Percentiles rank a stretch among this genome's conserved stretches.
Conservation (phyloP, 1,140 invertebrate genomes). For the Nephila pilipes region DNA sequence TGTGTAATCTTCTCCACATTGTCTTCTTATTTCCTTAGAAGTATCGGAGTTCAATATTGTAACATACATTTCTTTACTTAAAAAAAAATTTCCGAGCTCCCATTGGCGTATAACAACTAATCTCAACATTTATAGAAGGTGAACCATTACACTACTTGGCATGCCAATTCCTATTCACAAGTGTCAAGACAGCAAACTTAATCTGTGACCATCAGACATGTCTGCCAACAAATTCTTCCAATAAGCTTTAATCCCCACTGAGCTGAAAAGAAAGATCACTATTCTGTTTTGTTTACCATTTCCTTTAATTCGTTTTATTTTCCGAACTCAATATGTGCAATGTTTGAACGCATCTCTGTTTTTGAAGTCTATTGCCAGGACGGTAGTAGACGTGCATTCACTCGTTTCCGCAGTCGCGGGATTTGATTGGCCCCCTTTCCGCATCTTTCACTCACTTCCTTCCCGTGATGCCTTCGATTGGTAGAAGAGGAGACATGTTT, state of each 20-base stretch:
- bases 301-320: constrained; percentile 33
- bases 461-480: neutral
- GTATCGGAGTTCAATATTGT: neutral
- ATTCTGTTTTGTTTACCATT: neutral
- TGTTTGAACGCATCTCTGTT: neutral
- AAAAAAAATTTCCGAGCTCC: neutral
- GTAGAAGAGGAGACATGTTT: neutral
- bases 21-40: neutral
- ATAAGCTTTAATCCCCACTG: neutral
- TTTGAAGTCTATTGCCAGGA: constrained; percentile 35
- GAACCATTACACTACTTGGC: neutral
- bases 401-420: neutral
- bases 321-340: constrained; percentile 20
- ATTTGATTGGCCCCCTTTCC: constrained; percentile 51
- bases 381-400: neutral
- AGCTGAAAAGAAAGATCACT: neutral
- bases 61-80: neutral
- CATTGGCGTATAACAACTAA: neutral
- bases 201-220: constrained; percentile 53
- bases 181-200: constrained; percentile 63
- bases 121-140: neutral
- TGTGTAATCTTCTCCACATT: neutral
- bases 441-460: neutral
- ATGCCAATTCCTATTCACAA: constrained; percentile 57
- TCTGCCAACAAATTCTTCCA: constrained; percentile 45